Conservation (phyloP, 30 jellyfish, hydroid and myxozoan species). For the Chrysaora quinquecirrha region DNA sequence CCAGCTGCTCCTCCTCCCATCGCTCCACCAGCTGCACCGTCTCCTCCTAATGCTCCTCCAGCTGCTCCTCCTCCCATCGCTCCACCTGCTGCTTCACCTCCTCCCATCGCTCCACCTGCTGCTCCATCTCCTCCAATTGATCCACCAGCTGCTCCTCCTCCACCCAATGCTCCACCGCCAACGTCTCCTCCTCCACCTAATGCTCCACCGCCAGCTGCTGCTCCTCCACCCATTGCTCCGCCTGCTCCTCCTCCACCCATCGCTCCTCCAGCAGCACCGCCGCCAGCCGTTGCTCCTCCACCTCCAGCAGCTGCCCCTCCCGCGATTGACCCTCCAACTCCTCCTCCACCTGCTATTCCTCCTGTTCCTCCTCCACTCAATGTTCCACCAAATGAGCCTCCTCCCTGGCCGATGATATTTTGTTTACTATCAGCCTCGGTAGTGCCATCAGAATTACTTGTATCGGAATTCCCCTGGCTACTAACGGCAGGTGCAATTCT, state of each 20-base stretch:
- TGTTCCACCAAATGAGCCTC: conserved; percentile 7
- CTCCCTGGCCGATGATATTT: not conserved
- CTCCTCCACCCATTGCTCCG: conserved; percentile 22
- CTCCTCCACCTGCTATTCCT: not conserved
- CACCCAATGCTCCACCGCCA: conserved; percentile 56
- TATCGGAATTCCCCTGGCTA: not conserved
- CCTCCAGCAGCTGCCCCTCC: conserved; percentile 47
- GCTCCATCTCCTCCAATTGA: conserved; percentile 60
- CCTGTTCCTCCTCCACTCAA: conserved; percentile 8
- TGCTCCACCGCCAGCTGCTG: conserved; percentile 38
- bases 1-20: conserved; percentile 63
- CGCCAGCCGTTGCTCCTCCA: conserved; percentile 25
- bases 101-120: conserved; percentile 43
- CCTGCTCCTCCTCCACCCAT: conserved; percentile 32
- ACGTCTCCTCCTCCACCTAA: conserved; percentile 54
- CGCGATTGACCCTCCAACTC: not conserved
- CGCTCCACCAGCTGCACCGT: conserved; percentile 52
- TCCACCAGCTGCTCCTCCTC: conserved; percentile 47
- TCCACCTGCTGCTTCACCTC: conserved; percentile 41
- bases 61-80: conserved; percentile 38
- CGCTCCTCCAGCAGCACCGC: conserved; percentile 49
- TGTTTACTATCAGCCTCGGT: not conserved
- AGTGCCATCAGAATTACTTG: not conserved
- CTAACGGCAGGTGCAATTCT: not conserved
- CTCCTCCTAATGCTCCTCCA: conserved; percentile 24